These are phyloP conservation scores for Lepilemur ruficaudatus DNA, from an alignment of 2,797 vertebrate species.

Conservation along the genomic window DNA sequence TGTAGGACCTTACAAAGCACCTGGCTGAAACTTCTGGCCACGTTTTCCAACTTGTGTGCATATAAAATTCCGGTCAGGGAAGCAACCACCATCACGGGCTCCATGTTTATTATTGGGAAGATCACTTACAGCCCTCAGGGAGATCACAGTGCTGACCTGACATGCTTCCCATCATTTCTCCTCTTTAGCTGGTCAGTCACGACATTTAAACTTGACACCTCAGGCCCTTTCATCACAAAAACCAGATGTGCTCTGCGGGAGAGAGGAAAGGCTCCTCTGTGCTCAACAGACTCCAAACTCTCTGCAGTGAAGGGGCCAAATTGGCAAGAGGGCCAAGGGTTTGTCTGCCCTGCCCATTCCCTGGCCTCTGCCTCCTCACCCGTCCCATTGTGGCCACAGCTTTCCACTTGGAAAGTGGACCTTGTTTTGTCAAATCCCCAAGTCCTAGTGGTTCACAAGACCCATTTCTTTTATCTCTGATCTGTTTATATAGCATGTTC, in stretches of 20 bases:
- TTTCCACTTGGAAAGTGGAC: neutral
- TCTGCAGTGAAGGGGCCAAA: neutral
- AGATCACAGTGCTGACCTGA: constrained; percentile 25
- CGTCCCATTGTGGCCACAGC: neutral
- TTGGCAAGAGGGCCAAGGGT: neutral
- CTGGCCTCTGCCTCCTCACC: neutral
- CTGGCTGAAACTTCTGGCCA: constrained; percentile 13
- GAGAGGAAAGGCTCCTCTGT: constrained; percentile 25
- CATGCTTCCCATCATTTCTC: constrained; percentile 24
- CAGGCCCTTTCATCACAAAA: constrained; percentile 38
- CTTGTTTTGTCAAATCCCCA: neutral
- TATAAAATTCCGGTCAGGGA: constrained; percentile 8
- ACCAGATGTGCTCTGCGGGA: constrained; percentile 76
- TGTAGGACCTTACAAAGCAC: neutral
- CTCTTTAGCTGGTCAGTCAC: constrained; percentile 51
- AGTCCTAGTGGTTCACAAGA: neutral
- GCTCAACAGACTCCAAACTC: neutral
- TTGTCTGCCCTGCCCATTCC: neutral
- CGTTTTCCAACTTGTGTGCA: neutral
- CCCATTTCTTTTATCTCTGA: neutral
- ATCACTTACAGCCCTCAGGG: constrained; percentile 49
- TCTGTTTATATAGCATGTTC: neutral
- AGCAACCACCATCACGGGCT: neutral
- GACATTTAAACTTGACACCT: constrained; percentile 62
- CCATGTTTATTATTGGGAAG: constrained; percentile 59